A percentile compares a stretch with the other conserved stretches of the same genome.
Conservation (phyloP, 92 coral and sea anemone genomes). For the Blastomussa wellsi region DNA sequence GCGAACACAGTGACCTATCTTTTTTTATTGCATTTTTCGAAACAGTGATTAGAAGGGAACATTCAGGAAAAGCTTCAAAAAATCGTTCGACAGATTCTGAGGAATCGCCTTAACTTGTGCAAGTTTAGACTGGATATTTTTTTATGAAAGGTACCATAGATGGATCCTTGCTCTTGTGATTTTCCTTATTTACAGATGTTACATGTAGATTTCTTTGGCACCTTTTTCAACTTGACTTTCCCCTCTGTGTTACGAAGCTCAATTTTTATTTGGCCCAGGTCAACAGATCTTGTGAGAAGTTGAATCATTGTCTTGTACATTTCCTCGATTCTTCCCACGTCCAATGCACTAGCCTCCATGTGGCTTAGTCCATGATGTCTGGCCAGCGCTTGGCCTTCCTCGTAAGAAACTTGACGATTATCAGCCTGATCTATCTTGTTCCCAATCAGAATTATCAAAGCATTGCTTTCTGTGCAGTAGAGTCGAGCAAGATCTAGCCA, state of each 20-base stretch:
- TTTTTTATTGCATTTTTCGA: too few relatives aligned
- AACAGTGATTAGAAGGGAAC: too few relatives aligned
- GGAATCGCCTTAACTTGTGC: too few relatives aligned
- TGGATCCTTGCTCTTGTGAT: not conserved
- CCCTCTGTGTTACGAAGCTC: conserved; percentile 9
- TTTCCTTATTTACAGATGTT: not conserved
- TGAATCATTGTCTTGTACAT: conserved; percentile 67
- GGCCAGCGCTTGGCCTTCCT: conserved; percentile 58
- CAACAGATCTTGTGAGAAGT: conserved; percentile 57
- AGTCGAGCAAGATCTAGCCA: conserved; percentile 63
- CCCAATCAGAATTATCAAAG: conserved; percentile 63
- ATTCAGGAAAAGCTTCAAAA: too few relatives aligned
- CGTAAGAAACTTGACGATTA: conserved; percentile 37
- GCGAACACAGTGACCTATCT: too few relatives aligned
- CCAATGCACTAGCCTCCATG: conserved; percentile 71
- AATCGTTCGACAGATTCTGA: too few relatives aligned
- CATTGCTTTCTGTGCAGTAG: conserved; percentile 50
- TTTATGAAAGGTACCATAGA: not conserved
- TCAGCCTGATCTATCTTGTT: conserved; percentile 66
- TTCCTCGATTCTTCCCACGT: conserved; percentile 51
- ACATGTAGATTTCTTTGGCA: not conserved
- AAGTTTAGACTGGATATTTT: too few relatives aligned
- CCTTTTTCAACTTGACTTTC: conserved; percentile 11
- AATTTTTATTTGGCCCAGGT: conserved; percentile 49
- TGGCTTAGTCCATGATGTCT: conserved; percentile 52